Conservation (phyloP, 2,113 vertebrate species). For the Sarotherodon lohbergeri region DNA sequence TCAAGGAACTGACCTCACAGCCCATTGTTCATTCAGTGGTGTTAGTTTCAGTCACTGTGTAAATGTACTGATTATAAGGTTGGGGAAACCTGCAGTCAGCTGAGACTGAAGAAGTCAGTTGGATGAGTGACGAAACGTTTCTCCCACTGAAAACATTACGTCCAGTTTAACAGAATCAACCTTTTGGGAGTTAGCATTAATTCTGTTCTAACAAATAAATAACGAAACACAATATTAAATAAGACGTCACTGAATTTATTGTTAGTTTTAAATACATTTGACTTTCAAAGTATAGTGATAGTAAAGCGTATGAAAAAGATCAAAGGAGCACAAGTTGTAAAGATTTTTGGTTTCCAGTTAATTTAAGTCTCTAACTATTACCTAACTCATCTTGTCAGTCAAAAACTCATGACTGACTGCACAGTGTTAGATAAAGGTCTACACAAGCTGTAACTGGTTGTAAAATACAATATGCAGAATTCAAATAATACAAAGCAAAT, state of each 20-base stretch:
- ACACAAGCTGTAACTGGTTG: fast-evolving
- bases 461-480: neutral
- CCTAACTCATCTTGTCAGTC: fast-evolving
- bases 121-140: too few relatives aligned
- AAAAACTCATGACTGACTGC: neutral
- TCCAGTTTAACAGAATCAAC: too few relatives aligned
- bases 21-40: neutral
- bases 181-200: neutral
- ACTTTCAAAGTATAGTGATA: fast-evolving
- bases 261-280: neutral
- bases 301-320: neutral
- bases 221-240: fast-evolving
- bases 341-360: fast-evolving
- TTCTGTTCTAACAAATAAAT: neutral
- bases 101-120: too few relatives aligned
- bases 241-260: fast-evolving
- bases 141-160: too few relatives aligned
- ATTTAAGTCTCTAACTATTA: fast-evolving
- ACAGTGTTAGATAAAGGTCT: neutral
- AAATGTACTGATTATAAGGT: fast-evolving
- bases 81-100: neutral
- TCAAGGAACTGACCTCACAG: neutral
- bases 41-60: neutral
- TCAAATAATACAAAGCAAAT: neutral
- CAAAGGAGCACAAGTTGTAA: fast-evolving